phyloP scores from a whole-genome alignment of 2,797 vertebrate species.

The Lagocephalus sceleratus region DNA sequence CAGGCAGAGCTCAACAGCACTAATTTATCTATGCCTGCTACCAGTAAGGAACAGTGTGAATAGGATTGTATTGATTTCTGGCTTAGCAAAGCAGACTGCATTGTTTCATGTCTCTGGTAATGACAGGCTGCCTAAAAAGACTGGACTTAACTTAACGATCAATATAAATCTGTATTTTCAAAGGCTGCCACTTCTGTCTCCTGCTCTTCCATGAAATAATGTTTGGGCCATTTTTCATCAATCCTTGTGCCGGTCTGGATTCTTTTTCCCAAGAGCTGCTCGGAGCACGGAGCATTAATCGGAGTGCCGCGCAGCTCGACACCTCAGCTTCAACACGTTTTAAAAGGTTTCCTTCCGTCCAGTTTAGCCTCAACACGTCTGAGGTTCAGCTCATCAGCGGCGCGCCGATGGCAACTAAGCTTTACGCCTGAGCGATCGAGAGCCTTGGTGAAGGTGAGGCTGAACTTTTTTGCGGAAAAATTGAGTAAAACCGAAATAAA shows the following conservation, averaged over 20 bases:
- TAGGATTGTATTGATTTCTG: constrained; percentile 27
- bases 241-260: constrained; percentile 3
- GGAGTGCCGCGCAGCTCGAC: constrained; percentile 58
- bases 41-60: constrained; percentile 18
- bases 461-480: too few relatives aligned
- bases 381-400: constrained; percentile 28
- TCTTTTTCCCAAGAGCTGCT: constrained; percentile 34
- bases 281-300: constrained; percentile 52
- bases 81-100: constrained; percentile 22
- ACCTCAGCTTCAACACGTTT: constrained; percentile 27
- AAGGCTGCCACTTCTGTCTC: neutral
- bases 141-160: constrained; percentile 20
- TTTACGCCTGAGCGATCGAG: too few relatives aligned
- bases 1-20: constrained; percentile 4
- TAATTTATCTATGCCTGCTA: constrained; percentile 18
- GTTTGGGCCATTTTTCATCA: constrained; percentile 7
- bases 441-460: too few relatives aligned
- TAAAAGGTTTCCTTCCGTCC: constrained; percentile 41
- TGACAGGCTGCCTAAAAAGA: constrained; percentile 20
- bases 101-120: constrained; percentile 21
- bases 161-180: constrained; percentile 20
- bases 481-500: too few relatives aligned
- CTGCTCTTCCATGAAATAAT: neutral
- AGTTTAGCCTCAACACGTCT: constrained; percentile 59
- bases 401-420: too few relatives aligned